Conservation (phyloP, 2,888 invertebrate genomes). For the Morpho achilles region DNA sequence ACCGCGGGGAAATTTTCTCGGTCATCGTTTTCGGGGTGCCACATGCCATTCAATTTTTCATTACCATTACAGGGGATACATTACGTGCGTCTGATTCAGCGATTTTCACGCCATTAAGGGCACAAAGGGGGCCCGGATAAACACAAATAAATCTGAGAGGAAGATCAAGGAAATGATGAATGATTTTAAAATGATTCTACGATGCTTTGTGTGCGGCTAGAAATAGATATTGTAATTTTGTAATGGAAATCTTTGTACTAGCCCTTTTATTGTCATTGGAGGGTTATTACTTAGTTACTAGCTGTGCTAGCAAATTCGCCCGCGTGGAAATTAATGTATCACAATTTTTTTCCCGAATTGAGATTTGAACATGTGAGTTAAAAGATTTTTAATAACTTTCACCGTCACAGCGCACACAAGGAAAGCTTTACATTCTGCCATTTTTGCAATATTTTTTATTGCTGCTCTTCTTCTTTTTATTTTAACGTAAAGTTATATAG, state of each 20-base stretch:
- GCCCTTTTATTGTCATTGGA: too few relatives aligned
- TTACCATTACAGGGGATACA: slow-evolving; percentile 23
- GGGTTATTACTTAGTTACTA: too few relatives aligned
- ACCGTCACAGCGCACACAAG: too few relatives aligned
- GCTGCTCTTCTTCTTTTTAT: too few relatives aligned
- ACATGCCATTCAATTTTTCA: slow-evolving; percentile 26
- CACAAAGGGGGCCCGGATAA: slow-evolving; percentile 44
- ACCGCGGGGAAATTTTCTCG: slow-evolving; percentile 8
- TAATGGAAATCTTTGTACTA: background rate
- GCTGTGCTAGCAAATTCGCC: too few relatives aligned
- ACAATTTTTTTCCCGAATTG: too few relatives aligned
- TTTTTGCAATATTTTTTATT: too few relatives aligned
- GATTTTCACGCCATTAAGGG: slow-evolving; percentile 48
- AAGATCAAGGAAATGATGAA: slow-evolving; percentile 62
- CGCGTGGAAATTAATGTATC: too few relatives aligned
- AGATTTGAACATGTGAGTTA: too few relatives aligned
- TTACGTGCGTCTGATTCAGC: slow-evolving; percentile 36
- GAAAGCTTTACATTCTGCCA: too few relatives aligned
- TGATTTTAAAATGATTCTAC: slow-evolving; percentile 62
- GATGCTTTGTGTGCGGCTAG: slow-evolving; percentile 24
- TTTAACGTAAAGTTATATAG: too few relatives aligned
- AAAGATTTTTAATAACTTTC: too few relatives aligned
- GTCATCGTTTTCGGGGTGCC: slow-evolving; percentile 20
- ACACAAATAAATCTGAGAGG: slow-evolving; percentile 55
- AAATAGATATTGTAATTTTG: background rate